Conservation (phyloP, 2,113 vertebrate genomes). For the Oncorhynchus clarkii region DNA sequence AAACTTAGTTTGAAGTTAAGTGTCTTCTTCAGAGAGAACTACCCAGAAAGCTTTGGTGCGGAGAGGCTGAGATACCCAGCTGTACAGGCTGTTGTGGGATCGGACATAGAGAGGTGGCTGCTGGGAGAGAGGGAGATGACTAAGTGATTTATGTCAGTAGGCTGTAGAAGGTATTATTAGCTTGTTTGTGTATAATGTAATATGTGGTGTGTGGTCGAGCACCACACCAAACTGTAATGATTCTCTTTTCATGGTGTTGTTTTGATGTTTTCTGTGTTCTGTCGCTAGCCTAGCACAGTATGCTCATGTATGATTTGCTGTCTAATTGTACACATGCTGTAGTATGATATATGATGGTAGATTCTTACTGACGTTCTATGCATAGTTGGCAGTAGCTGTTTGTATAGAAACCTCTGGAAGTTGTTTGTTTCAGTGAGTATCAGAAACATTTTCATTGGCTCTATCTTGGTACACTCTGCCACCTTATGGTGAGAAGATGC, state of each 20-base stretch:
- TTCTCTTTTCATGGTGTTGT: constrained; percentile 64
- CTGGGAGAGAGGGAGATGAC: constrained; percentile 29
- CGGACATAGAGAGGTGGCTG: constrained; percentile 25
- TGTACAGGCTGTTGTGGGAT: constrained; percentile 21
- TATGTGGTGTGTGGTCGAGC: constrained; percentile 53
- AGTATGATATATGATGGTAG: not conserved
- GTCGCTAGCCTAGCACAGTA: too few species aligned
- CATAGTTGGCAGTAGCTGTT: not conserved
- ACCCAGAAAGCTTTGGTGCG: constrained; percentile 38
- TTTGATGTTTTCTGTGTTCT: constrained; percentile 37
- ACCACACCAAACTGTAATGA: constrained; percentile 52
- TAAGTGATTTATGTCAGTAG: constrained; percentile 65
- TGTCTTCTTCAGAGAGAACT: constrained; percentile 35
- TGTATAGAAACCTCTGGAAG: constrained; percentile 21
- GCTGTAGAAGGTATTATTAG: constrained; percentile 63
- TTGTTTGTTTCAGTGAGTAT: not conserved
- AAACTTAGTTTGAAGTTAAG: constrained; percentile 18
- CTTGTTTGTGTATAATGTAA: constrained; percentile 72
- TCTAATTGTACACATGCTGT: too few species aligned
- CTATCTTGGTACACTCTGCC: constrained; percentile 55
- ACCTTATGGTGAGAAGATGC: constrained; percentile 57
- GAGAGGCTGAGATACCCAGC: not conserved
- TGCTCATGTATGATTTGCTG: too few species aligned
- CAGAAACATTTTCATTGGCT: not conserved
- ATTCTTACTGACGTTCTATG: not conserved